Conservation (phyloP, 2,113 vertebrate species). For the Chamaetylas fuelleborni region DNA sequence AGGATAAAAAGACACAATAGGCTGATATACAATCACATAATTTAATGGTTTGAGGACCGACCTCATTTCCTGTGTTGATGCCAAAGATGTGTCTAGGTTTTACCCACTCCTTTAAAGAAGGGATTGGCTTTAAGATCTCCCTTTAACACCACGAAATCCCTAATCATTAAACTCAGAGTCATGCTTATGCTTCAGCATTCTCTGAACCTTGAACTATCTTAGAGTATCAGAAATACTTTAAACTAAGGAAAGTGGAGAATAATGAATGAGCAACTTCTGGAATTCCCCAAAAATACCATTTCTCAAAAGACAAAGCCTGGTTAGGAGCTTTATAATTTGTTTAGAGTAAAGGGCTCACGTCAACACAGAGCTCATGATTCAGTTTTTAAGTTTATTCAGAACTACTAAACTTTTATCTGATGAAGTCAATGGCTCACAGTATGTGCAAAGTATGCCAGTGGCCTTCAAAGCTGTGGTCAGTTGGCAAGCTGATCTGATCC, state of each 20-base stretch:
- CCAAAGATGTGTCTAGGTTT: not conserved
- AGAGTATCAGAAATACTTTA: not conserved
- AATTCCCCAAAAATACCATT: not conserved
- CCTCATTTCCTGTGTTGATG: not conserved
- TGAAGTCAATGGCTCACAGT: conserved; percentile 54
- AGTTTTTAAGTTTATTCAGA: conserved; percentile 57
- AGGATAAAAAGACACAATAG: not conserved
- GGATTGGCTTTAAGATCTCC: not conserved
- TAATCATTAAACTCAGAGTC: not conserved
- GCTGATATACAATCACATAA: not conserved
- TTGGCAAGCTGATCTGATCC: conserved; percentile 66
- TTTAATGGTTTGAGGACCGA: not conserved
- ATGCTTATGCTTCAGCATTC: not conserved
- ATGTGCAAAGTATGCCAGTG: conserved; percentile 11
- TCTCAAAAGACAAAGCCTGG: not conserved
- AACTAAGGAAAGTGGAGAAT: not conserved
- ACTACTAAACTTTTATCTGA: conserved; percentile 47
- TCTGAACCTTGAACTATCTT: not conserved
- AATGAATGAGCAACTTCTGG: not conserved
- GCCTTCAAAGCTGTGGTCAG: conserved; percentile 59
- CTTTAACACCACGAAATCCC: not conserved
- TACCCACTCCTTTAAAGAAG: not conserved
- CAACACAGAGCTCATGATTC: conserved; percentile 21
- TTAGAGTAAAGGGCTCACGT: not conserved
- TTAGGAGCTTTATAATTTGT: not conserved